Conservation (phyloP, 2,113 vertebrate genomes). For the Tragulus kanchil region DNA sequence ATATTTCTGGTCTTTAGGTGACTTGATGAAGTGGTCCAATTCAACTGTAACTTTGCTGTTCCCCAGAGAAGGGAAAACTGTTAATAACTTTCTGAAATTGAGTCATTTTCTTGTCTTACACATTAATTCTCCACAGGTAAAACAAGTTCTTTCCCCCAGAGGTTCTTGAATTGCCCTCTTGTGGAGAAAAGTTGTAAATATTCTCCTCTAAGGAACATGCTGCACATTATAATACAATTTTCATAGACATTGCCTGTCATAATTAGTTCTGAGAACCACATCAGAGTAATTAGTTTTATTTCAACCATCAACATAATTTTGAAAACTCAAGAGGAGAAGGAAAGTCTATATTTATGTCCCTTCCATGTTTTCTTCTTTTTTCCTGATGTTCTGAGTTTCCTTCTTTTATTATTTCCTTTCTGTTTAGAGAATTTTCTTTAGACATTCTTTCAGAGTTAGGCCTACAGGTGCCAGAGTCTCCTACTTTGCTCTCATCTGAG, state of each 20-base stretch:
- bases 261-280: slow-evolving; percentile 11
- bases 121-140: neutral
- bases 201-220: neutral
- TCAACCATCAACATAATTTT: slow-evolving; percentile 11
- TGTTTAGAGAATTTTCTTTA: neutral
- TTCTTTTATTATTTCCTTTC: neutral
- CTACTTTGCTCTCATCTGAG: neutral
- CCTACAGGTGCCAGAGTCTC: neutral
- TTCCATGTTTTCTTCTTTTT: neutral
- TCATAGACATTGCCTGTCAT: neutral
- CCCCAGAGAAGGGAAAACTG: neutral
- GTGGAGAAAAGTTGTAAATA: neutral
- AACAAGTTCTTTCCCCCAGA: neutral
- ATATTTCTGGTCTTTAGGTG: neutral
- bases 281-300: slow-evolving; percentile 29
- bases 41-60: neutral
- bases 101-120: neutral
- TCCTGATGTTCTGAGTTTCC: neutral
- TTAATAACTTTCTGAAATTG: neutral
- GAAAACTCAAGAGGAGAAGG: neutral
- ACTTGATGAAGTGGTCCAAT: neutral
- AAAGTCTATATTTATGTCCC: neutral
- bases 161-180: neutral
- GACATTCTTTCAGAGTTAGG: neutral
- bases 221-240: neutral